Base-by-base conservation (phyloP, 2,888 invertebrate genomes). In the Gryllus longicercus region DNA sequence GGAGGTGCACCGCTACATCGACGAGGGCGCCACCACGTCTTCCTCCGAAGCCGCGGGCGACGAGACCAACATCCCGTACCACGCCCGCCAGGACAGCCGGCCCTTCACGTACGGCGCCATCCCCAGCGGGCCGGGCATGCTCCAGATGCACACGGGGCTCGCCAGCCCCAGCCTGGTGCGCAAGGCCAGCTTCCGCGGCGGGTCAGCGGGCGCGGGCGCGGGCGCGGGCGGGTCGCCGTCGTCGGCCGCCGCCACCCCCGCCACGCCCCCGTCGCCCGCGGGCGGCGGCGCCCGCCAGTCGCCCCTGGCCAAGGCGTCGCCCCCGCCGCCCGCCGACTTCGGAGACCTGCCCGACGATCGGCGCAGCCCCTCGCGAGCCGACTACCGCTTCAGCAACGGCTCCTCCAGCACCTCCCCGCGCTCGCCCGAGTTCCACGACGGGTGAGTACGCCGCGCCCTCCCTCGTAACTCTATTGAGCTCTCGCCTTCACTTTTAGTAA, bases 71-170 rank as follows among this genome's bases (percentile, higher is more conserved):
- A 95, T 95, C 87, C 96, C 96, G 84, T 96, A 96, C 89, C 96
- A 96, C 93, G 96, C 96, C 85, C 91, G 96, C 85, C 93, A 94
- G 84, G 94, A 96, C 88, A 94, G 95, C 85, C 92, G 94, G 85
- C 96, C 96, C 82, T 96, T 96, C 88, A 94, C 95, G 81, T 96
- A 96, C 91, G 95, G 95, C 81, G 92, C 91, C 82, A 91, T 83
- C 49, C 82, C 82, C 92, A 82, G 87, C 82, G 76, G 63, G 88
- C 90, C 84, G 90, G 90, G 50, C 85, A 93, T 93, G 92, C 90
- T 93, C 85, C 92, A 91, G 84, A 89, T 92, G 83, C 91, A 93
- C 85, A 91, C 93, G 87, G 94, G 94, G 85, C 91, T 95, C 83
- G 93, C 94, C 85, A 95, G 95, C 88, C 95, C 95, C 82, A 93